These are phyloP conservation scores for Dynastes grantii DNA, from an alignment of 2,888 invertebrate species.

Conservation along the genomic window DNA sequence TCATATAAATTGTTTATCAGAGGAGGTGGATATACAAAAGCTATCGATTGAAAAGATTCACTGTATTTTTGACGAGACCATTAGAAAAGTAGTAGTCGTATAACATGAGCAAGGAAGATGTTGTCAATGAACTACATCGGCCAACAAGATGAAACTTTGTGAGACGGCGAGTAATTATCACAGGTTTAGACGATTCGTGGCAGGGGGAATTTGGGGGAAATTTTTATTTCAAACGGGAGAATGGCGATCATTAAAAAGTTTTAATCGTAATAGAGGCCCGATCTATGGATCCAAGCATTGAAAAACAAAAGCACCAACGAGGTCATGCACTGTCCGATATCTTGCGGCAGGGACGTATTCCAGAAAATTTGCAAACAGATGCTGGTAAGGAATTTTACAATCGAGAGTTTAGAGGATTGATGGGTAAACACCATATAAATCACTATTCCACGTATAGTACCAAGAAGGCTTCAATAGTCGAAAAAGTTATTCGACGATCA, in stretches of 20 bases:
- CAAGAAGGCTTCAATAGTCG: no score
- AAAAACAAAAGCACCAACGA: constrained; percentile 63
- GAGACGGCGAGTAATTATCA: constrained; percentile 55
- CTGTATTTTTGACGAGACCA: not conserved
- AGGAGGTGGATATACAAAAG: not conserved
- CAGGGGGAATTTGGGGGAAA: constrained; percentile 25
- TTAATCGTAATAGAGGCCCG: constrained; percentile 66
- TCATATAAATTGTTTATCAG: no score
- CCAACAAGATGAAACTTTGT: constrained; percentile 51
- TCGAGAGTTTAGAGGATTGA: constrained; percentile 59
- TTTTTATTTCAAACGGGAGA: constrained; percentile 53
- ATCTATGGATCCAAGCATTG: constrained; percentile 63
- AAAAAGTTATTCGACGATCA: no score
- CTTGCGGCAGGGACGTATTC: constrained; percentile 46
- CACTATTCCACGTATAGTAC: constrained; percentile 55
- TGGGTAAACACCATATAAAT: constrained; percentile 58
- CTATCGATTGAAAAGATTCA: not conserved
- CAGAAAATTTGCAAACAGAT: constrained; percentile 62
- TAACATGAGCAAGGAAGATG: not conserved
- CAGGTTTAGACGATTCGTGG: constrained; percentile 40
- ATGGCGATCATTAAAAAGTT: constrained; percentile 63
- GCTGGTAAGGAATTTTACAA: constrained; percentile 54
- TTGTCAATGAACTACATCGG: constrained; percentile 64
- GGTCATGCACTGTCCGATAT: constrained; percentile 57
- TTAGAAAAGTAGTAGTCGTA: not conserved